Evolutionary conservation across 2,888 invertebrate species (phyloP).

Genomic region (Mantis religiosa): DNA sequence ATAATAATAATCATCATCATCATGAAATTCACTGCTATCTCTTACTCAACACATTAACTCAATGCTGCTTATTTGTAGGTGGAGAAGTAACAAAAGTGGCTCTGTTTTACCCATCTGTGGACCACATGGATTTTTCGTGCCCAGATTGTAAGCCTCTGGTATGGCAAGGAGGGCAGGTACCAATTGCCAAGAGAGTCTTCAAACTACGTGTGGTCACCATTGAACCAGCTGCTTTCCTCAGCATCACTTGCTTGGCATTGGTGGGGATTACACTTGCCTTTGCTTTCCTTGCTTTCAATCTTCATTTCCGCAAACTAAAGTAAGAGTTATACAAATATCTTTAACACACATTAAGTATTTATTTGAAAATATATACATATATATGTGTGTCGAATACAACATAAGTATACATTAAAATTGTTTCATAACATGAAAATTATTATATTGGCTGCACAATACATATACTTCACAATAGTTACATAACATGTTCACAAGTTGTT

Average conservation of each 20-base stretch:
- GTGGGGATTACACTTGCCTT: constrained; percentile 71
- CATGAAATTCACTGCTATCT: no score
- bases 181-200: constrained; percentile 72
- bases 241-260: constrained; percentile 66
- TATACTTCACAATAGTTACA: no score
- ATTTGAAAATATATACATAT: neutral
- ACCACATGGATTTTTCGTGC: constrained; percentile 64
- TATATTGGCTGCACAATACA: no score
- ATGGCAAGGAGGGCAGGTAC: constrained; percentile 76
- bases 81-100: constrained; percentile 70
- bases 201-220: constrained; percentile 73
- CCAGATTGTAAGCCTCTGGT: constrained; percentile 60
- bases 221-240: constrained; percentile 69
- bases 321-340: constrained; percentile 43
- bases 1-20: no score
- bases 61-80: constrained; percentile 47
- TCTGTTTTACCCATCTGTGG: constrained; percentile 56
- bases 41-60: no score
- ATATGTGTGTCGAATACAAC: neutral
- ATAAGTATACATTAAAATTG: neutral
- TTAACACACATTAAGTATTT: neutral
- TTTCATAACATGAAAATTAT: no score
- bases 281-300: constrained; percentile 74
- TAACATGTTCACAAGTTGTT: no score
- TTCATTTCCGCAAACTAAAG: constrained; percentile 79